phyloP scores from a whole-genome alignment of 2,113 vertebrate species.

The Gallinago jamesoni region DNA sequence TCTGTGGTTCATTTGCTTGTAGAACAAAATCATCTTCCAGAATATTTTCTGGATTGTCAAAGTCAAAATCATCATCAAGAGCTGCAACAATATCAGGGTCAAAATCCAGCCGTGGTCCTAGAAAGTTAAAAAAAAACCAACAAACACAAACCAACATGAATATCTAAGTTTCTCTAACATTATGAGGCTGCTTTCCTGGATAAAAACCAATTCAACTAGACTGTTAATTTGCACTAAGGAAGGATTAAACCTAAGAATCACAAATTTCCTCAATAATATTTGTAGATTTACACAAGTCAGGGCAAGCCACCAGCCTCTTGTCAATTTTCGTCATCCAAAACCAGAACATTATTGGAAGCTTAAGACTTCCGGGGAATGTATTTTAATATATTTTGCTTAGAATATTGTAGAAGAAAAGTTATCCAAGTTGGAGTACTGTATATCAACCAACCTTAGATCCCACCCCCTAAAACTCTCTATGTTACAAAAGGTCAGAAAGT shows the following conservation, averaged over 20 bases:
- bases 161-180: neutral
- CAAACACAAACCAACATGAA: neutral
- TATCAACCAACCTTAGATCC: neutral
- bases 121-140: neutral
- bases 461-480: neutral
- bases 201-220: neutral
- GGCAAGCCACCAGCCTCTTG: neutral
- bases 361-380: neutral
- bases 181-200: neutral
- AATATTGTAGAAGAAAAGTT: neutral
- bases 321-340: neutral
- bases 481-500: neutral
- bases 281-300: neutral
- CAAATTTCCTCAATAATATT: neutral
- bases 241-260: neutral
- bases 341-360: neutral
- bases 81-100: conserved; percentile 96
- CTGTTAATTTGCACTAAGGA: neutral
- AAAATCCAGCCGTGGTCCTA: conserved; percentile 93
- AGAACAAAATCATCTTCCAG: conserved; percentile 94
- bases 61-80: conserved; percentile 97
- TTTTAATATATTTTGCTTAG: neutral
- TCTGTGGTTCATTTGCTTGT: conserved; percentile 78
- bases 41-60: conserved; percentile 89
- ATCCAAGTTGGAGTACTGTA: neutral